phyloP scores from a whole-genome alignment of 2,113 vertebrate species.

The Rhea americana region DNA sequence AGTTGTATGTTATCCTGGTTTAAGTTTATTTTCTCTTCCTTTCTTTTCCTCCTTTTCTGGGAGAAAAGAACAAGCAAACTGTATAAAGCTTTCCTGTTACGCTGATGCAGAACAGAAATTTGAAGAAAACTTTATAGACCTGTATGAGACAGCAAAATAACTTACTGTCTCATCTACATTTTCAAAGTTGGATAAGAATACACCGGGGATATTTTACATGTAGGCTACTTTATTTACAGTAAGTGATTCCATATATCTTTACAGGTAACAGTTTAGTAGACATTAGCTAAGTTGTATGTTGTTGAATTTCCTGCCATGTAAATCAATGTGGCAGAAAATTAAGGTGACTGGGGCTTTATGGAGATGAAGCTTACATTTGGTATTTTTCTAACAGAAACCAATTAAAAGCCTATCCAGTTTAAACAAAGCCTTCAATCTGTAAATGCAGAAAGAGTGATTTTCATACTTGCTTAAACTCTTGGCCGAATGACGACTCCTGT shows the following conservation, averaged over 20 bases:
- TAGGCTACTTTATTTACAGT: slow-evolving; percentile 26
- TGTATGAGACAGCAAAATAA: not conserved
- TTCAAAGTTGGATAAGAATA: slow-evolving; percentile 23
- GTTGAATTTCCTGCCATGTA: slow-evolving; percentile 29
- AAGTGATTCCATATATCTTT: slow-evolving; percentile 8
- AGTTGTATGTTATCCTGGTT: not conserved
- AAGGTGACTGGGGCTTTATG: not conserved
- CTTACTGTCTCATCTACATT: slow-evolving; percentile 8
- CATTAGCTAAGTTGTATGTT: not conserved
- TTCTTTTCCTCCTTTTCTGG: not conserved
- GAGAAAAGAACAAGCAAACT: not conserved
- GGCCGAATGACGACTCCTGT: not conserved
- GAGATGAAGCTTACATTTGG: not conserved
- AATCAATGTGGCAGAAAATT: slow-evolving; percentile 47
- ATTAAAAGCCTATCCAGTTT: slow-evolving; percentile 7
- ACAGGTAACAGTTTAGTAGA: not conserved
- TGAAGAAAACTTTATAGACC: slow-evolving; percentile 3
- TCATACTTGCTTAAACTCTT: slow-evolving; percentile 2
- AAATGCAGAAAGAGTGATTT: slow-evolving; percentile 18
- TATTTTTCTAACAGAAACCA: slow-evolving; percentile 45
- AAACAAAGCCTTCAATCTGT: slow-evolving; percentile 8
- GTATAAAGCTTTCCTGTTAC: not conserved
- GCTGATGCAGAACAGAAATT: not conserved
- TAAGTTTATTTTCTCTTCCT: not conserved
- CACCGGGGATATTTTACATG: not conserved